phyloP scores from a whole-genome alignment of 2,797 vertebrate species.

The Cercopithecus petaurista region DNA sequence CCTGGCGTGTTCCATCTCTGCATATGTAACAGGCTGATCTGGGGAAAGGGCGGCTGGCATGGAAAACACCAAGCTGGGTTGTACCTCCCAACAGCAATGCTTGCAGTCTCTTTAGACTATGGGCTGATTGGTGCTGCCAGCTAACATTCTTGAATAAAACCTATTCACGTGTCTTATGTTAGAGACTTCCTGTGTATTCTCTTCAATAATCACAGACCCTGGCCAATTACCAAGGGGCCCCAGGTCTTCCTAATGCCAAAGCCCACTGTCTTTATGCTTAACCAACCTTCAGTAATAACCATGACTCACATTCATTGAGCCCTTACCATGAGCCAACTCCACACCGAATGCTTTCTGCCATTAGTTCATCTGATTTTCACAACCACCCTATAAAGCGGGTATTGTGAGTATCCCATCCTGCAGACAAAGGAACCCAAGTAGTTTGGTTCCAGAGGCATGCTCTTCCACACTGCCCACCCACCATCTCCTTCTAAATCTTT shows the following conservation, averaged over 20 bases:
- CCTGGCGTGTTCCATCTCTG: background rate
- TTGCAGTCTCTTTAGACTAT: background rate
- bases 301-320: background rate
- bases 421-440: background rate
- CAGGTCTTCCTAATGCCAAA: background rate
- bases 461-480: rapidly evolving
- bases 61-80: background rate
- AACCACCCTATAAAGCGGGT: background rate
- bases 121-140: background rate
- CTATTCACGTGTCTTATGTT: background rate
- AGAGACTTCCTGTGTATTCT: background rate
- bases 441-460: background rate
- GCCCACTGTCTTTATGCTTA: background rate
- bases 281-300: background rate
- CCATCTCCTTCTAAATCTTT: background rate
- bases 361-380: background rate
- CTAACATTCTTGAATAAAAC: background rate
- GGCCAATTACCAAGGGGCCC: background rate
- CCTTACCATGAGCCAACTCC: background rate
- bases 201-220: background rate
- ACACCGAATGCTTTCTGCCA: background rate
- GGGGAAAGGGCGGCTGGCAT: background rate
- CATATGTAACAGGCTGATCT: background rate
- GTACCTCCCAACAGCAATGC: background rate
- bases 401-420: background rate